Base-by-base conservation (phyloP, 2,113 vertebrate genomes). In the Reinhardtius hippoglossoides region DNA sequence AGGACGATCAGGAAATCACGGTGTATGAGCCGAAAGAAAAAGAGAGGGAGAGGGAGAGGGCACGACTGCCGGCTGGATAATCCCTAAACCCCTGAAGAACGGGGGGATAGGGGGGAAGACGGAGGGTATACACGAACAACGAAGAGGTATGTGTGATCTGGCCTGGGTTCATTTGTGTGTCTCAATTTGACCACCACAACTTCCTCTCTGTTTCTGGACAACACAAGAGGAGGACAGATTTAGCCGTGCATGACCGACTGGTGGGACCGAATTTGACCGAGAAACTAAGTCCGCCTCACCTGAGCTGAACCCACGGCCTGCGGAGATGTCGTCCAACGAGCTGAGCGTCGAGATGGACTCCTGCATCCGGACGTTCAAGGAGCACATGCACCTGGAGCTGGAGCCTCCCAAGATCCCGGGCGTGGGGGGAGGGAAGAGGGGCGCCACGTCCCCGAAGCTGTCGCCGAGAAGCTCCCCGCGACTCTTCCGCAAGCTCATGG, bases 361-460 rank as follows among this genome's bases (percentile, higher is more conserved):
- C 59, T 98, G 95, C 94, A 99, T 99, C 73, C 95, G 95, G 88
- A 99, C 97, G 63, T 99, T 99, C 92, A 97, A 98, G 91, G 98
- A 99, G 82, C 97, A 99, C 86, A 98, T 99, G 97, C 98, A 96
- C 89, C 93, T 99, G 78, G 98, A 99, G 90, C 96, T 99, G 48
- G 97, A 99, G 94, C 96, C 97, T 57, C 96, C 97, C 40, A 96
- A 94, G 83, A 91, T 95, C 81, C 84, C 95, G 0, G 95, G 97
- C 37, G 95, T 93, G 84, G 87, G 92, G 50, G 89, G 95, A 1
- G 96, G 96, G 59, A 97, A 95, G 80, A 80, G 91, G 91, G 95
- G 96, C 65, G 95, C 95, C 72, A 96, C 96, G 2, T 99, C 97
- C 68, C 98, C 98, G 1, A 99, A 98, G 85, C 96, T 98, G 70